These are phyloP conservation scores for Clamator glandarius DNA, from an alignment of 2,797 vertebrate species.

Conservation along the genomic window DNA sequence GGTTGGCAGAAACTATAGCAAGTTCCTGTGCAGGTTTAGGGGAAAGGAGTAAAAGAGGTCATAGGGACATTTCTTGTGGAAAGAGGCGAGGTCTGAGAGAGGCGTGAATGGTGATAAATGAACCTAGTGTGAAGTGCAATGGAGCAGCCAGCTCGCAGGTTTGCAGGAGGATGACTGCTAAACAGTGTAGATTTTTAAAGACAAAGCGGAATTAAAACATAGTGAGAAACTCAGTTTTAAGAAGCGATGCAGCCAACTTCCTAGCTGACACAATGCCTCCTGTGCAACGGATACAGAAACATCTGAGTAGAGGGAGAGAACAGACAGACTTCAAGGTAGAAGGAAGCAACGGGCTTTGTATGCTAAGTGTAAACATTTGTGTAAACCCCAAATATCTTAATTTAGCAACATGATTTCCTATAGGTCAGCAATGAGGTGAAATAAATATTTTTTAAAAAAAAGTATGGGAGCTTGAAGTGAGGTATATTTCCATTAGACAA, in stretches of 20 bases:
- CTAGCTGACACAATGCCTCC: not conserved
- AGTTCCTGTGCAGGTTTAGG: not conserved
- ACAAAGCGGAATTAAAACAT: not conserved
- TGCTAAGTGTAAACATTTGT: not conserved
- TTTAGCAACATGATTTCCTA: not conserved
- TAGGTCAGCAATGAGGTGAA: not conserved
- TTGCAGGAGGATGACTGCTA: not conserved
- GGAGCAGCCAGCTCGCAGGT: not conserved
- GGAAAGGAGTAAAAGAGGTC: not conserved
- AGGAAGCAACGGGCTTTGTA: not conserved
- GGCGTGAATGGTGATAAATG: not conserved
- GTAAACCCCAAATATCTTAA: not conserved
- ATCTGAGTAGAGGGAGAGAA: not conserved
- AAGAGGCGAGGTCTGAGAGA: not conserved
- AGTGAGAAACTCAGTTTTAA: not conserved
- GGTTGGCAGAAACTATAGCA: not conserved
- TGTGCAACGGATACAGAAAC: not conserved
- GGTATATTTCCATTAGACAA: not conserved
- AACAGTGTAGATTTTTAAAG: not conserved
- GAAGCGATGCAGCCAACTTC: not conserved
- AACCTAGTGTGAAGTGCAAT: not conserved
- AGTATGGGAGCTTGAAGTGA: not conserved
- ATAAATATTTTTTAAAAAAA: not conserved
- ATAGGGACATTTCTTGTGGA: not conserved
- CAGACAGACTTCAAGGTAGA: not conserved